These are phyloP conservation scores for Drosophila ficusphila DNA, from an alignment of 1,140 invertebrate species.

Conservation along the genomic window DNA sequence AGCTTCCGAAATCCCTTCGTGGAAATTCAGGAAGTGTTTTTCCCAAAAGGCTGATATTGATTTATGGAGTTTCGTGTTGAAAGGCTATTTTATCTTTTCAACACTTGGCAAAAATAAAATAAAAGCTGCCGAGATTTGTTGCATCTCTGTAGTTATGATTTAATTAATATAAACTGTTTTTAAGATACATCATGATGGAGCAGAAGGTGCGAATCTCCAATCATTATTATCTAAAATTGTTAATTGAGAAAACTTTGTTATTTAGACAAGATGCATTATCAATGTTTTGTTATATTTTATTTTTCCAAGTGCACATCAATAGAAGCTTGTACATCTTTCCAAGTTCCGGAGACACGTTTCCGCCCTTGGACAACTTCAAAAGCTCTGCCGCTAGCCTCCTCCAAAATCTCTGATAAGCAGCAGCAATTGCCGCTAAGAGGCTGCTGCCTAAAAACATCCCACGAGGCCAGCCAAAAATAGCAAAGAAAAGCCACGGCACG, in stretches of 20 bases:
- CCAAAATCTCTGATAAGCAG: conserved; percentile 39
- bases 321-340: conserved; percentile 24
- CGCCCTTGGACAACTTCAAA: conserved; percentile 58
- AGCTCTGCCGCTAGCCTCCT: conserved; percentile 35
- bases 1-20: conserved; percentile 30
- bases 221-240: too few species aligned
- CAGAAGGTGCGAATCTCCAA: too few species aligned
- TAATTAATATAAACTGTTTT: too few species aligned
- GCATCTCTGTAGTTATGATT: too few species aligned
- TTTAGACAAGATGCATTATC: too few species aligned
- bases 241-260: too few species aligned
- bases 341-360: conserved; percentile 25
- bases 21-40: conserved; percentile 36
- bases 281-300: background rate
- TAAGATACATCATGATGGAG: too few species aligned
- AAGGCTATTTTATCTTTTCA: background rate
- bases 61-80: conserved; percentile 42
- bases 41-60: conserved; percentile 41
- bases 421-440: conserved; percentile 51
- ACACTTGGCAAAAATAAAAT: background rate
- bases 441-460: conserved; percentile 34
- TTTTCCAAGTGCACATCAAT: conserved; percentile 4
- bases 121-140: too few species aligned
- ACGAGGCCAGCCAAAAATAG: conserved; percentile 65
- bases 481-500: conserved; percentile 20